Evolutionary conservation across 2,888 invertebrate species (phyloP), one percentile per base, ranked within the genome.

Genomic region (Nomada flava): DNA sequence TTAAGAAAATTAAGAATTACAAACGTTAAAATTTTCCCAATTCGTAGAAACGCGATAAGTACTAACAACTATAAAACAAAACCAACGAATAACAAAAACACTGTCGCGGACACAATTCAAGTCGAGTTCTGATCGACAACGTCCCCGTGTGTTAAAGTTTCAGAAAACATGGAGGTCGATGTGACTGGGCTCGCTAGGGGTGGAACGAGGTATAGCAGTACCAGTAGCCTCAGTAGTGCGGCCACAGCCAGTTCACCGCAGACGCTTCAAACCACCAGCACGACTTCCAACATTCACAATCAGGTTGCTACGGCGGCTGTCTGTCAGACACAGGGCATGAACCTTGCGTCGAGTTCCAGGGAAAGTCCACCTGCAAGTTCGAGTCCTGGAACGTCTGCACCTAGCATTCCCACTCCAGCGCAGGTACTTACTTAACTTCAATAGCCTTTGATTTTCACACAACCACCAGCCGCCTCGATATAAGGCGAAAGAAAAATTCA

Each of bases 231-330:
- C 79, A 94, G 94, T 80, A 94, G 94, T 88, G 94, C 94, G 60
- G 94, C 94, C 70, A 94, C 94, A 82, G 94, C 94, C 78, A 94
- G 94, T 86, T 94, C 95, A 82, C 94, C 95, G 18, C 93, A 93
- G 76, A 91, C 91, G 72, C 86, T 91, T 55, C 93, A 93, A 67
- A 89, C 86, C 74, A 88, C 89, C 68, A 90, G 84, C 76, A 89
- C 89, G 29, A 86, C 84, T 83, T 84, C 90, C 53, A 90, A 87
- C 74, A 89, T 91, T 64, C 92, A 93, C 83, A 92, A 86, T 89
- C 93, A 93, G 86, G 89, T 90, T 53, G 91, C 92, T 15, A 92
- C 92, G 18, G 91, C 93, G 69, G 92, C 93, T 52, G 93, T 93
- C 29, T 93, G 92, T 74, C 93, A 93, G 80, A 92, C 93, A 44